Evolutionary conservation across 2,113 vertebrate genomes (phyloP).

Genomic region (Dasyurus viverrinus): DNA sequence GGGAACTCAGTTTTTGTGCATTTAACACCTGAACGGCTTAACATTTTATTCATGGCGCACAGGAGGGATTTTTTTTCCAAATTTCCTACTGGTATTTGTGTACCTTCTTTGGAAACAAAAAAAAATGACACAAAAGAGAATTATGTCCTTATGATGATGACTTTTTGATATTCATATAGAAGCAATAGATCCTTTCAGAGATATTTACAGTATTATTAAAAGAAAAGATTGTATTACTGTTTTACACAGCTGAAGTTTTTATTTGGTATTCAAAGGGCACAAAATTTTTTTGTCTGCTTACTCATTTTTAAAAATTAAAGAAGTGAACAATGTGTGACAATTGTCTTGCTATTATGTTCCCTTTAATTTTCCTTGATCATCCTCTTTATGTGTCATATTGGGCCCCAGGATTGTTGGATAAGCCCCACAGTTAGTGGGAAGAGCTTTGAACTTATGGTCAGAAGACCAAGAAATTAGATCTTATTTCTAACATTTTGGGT

Average conservation of each 20-base stretch:
- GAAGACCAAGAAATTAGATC: neutral
- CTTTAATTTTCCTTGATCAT: neutral
- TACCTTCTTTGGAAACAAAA: conserved; percentile 81
- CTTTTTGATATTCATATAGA: conserved; percentile 91
- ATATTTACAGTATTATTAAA: conserved; percentile 89
- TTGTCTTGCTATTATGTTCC: neutral
- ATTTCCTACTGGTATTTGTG: conserved; percentile 83
- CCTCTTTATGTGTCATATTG: rapidly evolving
- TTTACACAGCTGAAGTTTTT: conserved; percentile 84
- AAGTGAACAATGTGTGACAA: conserved; percentile 63
- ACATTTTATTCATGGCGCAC: conserved; percentile 84
- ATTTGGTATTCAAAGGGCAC: conserved; percentile 88
- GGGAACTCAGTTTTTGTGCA: conserved; percentile 80
- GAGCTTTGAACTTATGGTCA: neutral
- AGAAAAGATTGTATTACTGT: conserved; percentile 84
- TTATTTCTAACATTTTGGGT: neutral
- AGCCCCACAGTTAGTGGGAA: neutral
- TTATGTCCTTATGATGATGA: conserved; percentile 79
- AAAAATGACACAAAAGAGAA: conserved; percentile 65
- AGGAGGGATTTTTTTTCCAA: conserved; percentile 78
- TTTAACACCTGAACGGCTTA: conserved; percentile 83
- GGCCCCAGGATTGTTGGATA: neutral
- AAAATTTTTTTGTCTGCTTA: conserved; percentile 83
- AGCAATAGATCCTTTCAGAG: conserved; percentile 86
- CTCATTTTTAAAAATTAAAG: conserved; percentile 95